These are phyloP conservation scores for Diadophis punctatus DNA, from an alignment of 2,113 vertebrate species.

Conservation along the genomic window DNA sequence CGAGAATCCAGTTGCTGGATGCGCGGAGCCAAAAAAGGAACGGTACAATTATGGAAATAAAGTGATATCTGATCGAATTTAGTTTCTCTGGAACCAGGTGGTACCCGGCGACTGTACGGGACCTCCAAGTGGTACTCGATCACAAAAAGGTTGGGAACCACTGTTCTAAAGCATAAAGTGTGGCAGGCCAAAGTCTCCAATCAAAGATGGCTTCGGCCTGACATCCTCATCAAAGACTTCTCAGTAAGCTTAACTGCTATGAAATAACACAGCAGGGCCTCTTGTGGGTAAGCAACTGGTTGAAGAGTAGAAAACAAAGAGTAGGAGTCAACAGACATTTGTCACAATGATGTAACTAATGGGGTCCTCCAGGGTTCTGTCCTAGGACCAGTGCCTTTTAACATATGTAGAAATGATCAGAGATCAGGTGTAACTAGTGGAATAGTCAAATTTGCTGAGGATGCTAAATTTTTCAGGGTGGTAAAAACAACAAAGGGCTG, in stretches of 20 bases:
- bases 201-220: no score
- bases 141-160: no score
- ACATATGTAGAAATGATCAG: neutral
- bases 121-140: no score
- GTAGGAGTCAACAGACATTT: neutral
- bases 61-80: no score
- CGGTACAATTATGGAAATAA: no score
- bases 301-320: neutral
- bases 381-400: neutral
- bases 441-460: neutral
- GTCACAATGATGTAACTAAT: neutral
- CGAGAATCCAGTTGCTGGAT: no score
- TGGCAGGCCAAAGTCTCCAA: no score
- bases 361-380: neutral
- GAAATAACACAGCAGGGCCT: neutral
- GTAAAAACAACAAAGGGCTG: neutral
- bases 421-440: neutral
- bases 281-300: neutral
- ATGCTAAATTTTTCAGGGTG: neutral
- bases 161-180: no score
- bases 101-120: no score
- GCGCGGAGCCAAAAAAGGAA: no score
- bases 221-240: neutral
- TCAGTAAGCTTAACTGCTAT: neutral
- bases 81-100: no score